Conservation (phyloP, 2,113 vertebrate species). For the Crocuta crocuta region DNA sequence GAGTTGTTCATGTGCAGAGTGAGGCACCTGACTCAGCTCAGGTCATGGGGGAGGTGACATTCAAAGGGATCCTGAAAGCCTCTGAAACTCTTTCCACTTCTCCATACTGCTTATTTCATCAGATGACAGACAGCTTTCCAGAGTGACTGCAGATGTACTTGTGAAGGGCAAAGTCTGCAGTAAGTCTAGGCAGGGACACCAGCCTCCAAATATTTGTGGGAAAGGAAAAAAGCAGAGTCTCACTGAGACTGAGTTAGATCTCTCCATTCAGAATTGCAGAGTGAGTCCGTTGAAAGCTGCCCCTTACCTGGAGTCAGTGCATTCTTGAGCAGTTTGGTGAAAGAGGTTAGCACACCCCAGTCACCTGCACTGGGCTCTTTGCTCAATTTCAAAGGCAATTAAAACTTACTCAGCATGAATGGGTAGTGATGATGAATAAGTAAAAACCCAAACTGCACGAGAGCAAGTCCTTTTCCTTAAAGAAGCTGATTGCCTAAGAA, state of each 20-base stretch:
- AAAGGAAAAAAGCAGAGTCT: background rate
- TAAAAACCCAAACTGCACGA: constrained; percentile 69
- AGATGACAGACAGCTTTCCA: background rate
- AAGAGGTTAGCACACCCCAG: background rate
- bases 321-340: background rate
- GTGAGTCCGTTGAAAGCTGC: background rate
- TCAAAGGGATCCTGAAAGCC: background rate
- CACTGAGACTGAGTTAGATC: background rate
- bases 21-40: background rate
- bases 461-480: constrained; percentile 62
- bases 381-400: constrained; percentile 32
- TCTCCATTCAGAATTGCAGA: background rate
- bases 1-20: background rate
- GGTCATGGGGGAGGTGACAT: accelerated
- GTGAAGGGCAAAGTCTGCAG: background rate
- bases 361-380: background rate
- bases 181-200: background rate
- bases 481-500: constrained; percentile 34
- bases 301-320: background rate
- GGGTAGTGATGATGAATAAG: constrained; percentile 51
- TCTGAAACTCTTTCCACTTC: background rate
- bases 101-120: background rate
- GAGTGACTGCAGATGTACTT: background rate
- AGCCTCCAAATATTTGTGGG: background rate
- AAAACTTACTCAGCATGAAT: constrained; percentile 67